Evolutionary conservation across 2,888 invertebrate species (phyloP), one percentile per base, ranked within the genome.

Genomic region (Protonemura montana): DNA sequence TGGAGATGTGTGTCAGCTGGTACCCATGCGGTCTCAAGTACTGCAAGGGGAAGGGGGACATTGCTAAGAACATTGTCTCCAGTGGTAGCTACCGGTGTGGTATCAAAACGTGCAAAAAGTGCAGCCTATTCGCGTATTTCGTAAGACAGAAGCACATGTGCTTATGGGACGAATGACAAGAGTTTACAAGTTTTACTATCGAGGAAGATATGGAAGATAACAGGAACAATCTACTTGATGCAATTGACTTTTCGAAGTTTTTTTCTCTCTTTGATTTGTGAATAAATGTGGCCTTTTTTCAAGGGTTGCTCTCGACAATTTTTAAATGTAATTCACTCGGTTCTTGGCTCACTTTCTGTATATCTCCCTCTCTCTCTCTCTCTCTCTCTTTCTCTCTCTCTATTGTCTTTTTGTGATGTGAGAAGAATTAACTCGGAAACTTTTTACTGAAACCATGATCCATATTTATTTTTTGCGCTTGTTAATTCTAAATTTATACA

Each of bases 1-100:
- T 98, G 89, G 96, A 98, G 93, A 94, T 95, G 88, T 98, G 98
- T 91, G 95, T 98, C 85, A 97, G 97, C 86, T 98, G 98, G 98
- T 98, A 98, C 91, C 98, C 98, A 0, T 98, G 98, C 91, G 98
- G 97, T 28, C 93, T 98, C 80, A 98, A 98, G 91, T 98, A 98
- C 92, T 98, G 98, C 92, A 97, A 97, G 90, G 96, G 96, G 81
- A 96, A 96, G 91, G 94, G 94, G 81, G 93, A 94, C 88, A 59
- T 59, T 13, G 93, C 93, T 16, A 89, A 89, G 87, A 91, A 91
- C 82, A 91, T 91, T 27, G 93, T 93, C 89, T 95, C 92, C 93
- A 94, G 93, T 5, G 92, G 93, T 89, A 94, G 93, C 85, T 98
- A 98, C 92, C 94, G 98, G 85, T 98, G 98, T 91, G 98, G 98